Conservation (phyloP, 2,113 vertebrate genomes). For the Dicentrarchus labrax region DNA sequence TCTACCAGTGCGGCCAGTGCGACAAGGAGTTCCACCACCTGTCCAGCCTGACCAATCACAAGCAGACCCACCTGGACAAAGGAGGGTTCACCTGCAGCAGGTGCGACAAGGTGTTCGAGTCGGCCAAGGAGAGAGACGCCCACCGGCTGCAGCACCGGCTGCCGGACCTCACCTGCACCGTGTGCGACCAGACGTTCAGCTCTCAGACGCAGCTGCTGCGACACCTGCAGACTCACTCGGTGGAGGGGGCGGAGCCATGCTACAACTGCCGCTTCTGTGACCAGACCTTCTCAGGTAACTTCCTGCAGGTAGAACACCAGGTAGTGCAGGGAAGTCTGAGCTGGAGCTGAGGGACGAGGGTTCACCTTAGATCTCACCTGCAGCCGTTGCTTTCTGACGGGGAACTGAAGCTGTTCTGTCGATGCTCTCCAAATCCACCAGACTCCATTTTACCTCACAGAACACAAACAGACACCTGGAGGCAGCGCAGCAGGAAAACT, state of each 20-base stretch:
- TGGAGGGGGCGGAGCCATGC: conserved; percentile 48
- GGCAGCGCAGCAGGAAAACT: no score
- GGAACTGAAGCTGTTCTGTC: no score
- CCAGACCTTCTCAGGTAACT: conserved; percentile 66
- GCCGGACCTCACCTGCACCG: conserved; percentile 58
- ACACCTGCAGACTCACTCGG: conserved; percentile 72
- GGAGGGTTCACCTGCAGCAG: conserved; percentile 53
- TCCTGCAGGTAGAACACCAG: background rate
- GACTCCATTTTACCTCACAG: no score
- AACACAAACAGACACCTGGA: no score
- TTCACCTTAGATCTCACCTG: no score
- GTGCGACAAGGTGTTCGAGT: conserved; percentile 48
- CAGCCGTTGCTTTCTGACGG: no score
- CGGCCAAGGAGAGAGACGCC: conserved; percentile 47
- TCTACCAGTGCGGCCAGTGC: conserved; percentile 73
- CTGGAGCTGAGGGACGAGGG: no score
- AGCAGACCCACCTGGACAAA: conserved; percentile 60
- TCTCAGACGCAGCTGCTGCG: conserved; percentile 74
- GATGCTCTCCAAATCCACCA: no score
- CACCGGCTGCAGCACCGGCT: conserved; percentile 63
- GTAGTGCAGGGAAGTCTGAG: no score
- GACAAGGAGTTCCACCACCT: conserved; percentile 68
- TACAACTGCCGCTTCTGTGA: conserved; percentile 81
- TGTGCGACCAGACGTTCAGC: conserved; percentile 65
- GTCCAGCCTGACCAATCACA: conserved; percentile 78